phyloP scores from a whole-genome alignment of 2,797 vertebrate genomes.

The Eospalax fontanierii region DNA sequence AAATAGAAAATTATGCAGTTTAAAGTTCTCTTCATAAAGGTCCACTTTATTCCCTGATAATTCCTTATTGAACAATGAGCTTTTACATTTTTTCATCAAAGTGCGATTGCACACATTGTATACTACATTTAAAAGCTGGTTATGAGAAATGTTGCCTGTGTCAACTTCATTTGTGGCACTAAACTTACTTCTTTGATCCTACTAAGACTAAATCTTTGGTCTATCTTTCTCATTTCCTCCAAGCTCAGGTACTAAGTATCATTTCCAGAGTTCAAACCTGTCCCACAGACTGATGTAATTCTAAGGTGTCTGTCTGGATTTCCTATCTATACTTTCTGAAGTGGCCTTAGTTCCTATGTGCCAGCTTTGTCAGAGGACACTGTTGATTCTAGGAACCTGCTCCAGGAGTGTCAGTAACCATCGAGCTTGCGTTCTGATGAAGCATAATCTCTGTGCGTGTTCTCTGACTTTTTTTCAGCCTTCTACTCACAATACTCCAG shows the following conservation, averaged over 20 bases:
- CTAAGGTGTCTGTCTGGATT: neutral
- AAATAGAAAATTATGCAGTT: neutral
- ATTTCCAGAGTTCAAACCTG: neutral
- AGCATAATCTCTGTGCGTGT: neutral
- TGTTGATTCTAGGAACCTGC: neutral
- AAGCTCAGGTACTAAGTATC: neutral
- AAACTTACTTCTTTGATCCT: neutral
- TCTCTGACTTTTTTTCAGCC: neutral
- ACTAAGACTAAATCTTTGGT: neutral
- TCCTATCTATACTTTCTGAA: neutral
- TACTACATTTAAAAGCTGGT: neutral
- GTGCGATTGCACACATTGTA: neutral
- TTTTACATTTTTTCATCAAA: conserved; percentile 19
- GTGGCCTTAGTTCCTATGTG: neutral
- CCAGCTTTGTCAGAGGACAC: neutral
- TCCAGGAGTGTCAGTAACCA: neutral
- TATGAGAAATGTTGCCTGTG: neutral
- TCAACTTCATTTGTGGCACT: neutral
- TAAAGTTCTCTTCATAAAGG: neutral
- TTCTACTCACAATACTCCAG: neutral
- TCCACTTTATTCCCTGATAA: neutral
- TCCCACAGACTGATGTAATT: neutral
- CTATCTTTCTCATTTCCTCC: neutral
- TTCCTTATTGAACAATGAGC: neutral
- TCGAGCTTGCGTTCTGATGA: conserved; percentile 17